These are phyloP conservation scores for Parelbella ahira DNA, from an alignment of 2,888 invertebrate species.

Conservation along the genomic window DNA sequence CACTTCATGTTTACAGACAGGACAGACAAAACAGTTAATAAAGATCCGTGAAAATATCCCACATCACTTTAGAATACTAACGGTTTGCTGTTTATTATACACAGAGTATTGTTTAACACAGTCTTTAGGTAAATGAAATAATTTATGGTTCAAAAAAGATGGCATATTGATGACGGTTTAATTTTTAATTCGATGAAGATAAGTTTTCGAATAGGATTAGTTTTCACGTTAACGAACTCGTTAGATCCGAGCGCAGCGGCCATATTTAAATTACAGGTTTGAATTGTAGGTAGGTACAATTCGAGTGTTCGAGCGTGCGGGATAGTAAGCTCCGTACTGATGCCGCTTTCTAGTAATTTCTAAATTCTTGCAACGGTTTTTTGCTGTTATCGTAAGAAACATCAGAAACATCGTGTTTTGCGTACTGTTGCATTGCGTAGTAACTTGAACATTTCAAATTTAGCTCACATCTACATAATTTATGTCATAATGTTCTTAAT, in stretches of 20 bases:
- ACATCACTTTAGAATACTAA: too few relatives aligned
- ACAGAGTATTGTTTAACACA: too few relatives aligned
- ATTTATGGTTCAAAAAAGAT: constrained; percentile 7
- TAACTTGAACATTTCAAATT: too few relatives aligned
- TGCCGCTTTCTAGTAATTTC: constrained; percentile 51
- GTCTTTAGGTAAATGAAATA: constrained; percentile 5
- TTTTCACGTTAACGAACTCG: constrained; percentile 45
- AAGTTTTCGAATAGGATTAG: constrained; percentile 37
- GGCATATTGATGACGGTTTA: constrained; percentile 10
- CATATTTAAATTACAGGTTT: constrained; percentile 65
- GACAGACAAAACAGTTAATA: too few relatives aligned
- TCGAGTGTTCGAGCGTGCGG: constrained; percentile 39
- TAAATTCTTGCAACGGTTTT: constrained; percentile 39
- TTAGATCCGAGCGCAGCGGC: constrained; percentile 22
- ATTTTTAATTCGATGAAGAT: constrained; percentile 23
- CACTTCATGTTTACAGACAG: constrained; percentile 36
- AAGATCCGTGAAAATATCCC: too few relatives aligned
- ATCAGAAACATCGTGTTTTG: constrained; percentile 10
- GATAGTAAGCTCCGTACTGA: constrained; percentile 38
- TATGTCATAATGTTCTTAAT: too few relatives aligned
- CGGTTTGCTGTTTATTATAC: too few relatives aligned
- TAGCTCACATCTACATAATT: too few relatives aligned
- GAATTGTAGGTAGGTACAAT: constrained; percentile 47
- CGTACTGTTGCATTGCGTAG: too few relatives aligned
- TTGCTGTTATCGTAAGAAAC: constrained; percentile 28